Base-by-base conservation (phyloP, 2,888 invertebrate species). In the Cetonia aurata region DNA sequence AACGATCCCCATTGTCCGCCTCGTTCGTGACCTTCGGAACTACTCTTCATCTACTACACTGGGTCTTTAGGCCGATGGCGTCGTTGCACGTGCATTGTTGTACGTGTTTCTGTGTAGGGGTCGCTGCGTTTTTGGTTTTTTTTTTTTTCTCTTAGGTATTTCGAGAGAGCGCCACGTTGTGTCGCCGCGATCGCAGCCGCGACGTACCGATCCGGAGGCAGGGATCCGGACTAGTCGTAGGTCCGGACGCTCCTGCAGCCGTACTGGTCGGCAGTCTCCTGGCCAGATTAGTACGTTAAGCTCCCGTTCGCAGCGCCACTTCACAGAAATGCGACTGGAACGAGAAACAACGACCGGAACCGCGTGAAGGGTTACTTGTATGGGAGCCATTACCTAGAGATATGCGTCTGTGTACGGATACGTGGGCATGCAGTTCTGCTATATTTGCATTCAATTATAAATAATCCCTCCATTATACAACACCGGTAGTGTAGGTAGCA, bases 211-310 rank as follows among this genome's bases (percentile, higher is more conserved):
- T 48, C 62, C 48, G 62, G 62, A 48, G 33, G 48, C 48, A 62
- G 62, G 48, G 48, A 65, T 65, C 50, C 50, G 48, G 62, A 65
- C 62, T 33, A 65, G 62, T 50, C 62, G 70, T 74, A 76, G 74
- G 73, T 76, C 77, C 76, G 78, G 75, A 77, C 73, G 74, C 77
- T 74, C 67, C 71, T 73, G 77, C 72, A 75, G 74, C 76, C 75
- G 78, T 76, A 79, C 79, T 79, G 79, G 78, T 65, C 50, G 73
- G 72, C 74, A 74, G 74, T 72, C 75, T 69, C 70, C 46, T 55
- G 62, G 69, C 71, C 46, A 53, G 69, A 69, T 67, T 71, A 73
- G 76, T 72, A 69, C 67, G 62, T 69, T 56, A 69, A 71, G 62
- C 71, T 67, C 71, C 74, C 72, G 73, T 68, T 72, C 73, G 76